These are phyloP conservation scores for Semnornis frantzii DNA, from an alignment of 2,113 vertebrate species.

Conservation along the genomic window DNA sequence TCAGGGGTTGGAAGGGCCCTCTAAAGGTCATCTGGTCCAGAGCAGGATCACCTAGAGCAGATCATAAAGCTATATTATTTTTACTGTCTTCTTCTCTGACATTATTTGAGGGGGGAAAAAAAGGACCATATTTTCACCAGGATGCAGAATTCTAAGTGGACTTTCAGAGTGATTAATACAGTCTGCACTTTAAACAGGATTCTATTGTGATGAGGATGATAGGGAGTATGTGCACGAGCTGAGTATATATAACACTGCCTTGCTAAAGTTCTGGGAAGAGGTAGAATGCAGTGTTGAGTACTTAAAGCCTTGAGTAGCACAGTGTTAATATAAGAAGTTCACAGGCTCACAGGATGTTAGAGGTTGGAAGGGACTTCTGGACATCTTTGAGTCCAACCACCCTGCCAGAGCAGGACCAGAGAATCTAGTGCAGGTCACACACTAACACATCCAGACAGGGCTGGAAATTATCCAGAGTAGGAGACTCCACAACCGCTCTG, in stretches of 20 bases:
- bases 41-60: too few species aligned
- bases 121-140: background rate
- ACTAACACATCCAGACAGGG: too few species aligned
- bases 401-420: too few species aligned
- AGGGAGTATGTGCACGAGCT: background rate
- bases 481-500: too few species aligned
- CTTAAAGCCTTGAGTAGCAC: background rate
- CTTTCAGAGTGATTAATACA: background rate
- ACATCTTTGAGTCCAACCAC: too few species aligned
- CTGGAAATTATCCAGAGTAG: too few species aligned
- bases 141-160: background rate
- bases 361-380: too few species aligned
- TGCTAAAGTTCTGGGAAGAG: conserved; percentile 12
- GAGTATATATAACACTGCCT: background rate
- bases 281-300: background rate
- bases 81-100: background rate
- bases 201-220: background rate
- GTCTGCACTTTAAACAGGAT: background rate
- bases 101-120: background rate
- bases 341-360: too few species aligned
- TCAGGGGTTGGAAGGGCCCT: too few species aligned
- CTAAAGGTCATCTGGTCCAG: too few species aligned
- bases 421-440: too few species aligned
- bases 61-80: background rate
- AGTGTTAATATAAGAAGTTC: too few species aligned